Evolutionary conservation across 2,113 vertebrate species (phyloP).

Genomic region (Pelecanus crispus): DNA sequence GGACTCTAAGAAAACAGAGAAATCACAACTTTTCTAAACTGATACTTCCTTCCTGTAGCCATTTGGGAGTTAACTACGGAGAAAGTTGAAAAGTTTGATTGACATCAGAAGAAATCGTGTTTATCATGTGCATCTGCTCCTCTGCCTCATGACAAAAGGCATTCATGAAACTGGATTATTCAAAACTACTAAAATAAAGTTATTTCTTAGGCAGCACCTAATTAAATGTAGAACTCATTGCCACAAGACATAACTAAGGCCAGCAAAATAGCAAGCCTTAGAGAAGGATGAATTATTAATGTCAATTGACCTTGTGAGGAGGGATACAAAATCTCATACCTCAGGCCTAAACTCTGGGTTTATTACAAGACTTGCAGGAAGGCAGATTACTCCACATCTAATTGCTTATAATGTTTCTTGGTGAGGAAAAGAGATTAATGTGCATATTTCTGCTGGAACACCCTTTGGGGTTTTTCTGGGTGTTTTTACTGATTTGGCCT

Average conservation of each 20-base stretch:
- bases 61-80: not conserved
- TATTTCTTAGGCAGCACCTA: constrained; percentile 8
- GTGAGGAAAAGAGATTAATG: constrained; percentile 1
- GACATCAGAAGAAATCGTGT: not conserved
- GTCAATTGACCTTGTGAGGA: constrained; percentile 45
- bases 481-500: constrained; percentile 7
- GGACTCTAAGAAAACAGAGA: not conserved
- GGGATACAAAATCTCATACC: constrained; percentile 21
- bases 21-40: not conserved
- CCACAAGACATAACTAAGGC: not conserved
- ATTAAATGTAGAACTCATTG: constrained; percentile 26
- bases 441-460: not conserved
- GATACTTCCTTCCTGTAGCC: not conserved
- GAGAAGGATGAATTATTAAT: constrained; percentile 51
- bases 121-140: constrained; percentile 31
- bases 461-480: not conserved
- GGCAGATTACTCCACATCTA: constrained; percentile 34
- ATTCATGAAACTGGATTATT: constrained; percentile 2
- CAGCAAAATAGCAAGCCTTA: constrained; percentile 6
- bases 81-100: not conserved
- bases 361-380: constrained; percentile 2
- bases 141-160: not conserved
- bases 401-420: constrained; percentile 22
- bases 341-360: constrained; percentile 40
- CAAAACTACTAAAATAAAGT: not conserved